Evolutionary conservation across 1,140 invertebrate species (phyloP).

Genomic region (Sinella curviseta): DNA sequence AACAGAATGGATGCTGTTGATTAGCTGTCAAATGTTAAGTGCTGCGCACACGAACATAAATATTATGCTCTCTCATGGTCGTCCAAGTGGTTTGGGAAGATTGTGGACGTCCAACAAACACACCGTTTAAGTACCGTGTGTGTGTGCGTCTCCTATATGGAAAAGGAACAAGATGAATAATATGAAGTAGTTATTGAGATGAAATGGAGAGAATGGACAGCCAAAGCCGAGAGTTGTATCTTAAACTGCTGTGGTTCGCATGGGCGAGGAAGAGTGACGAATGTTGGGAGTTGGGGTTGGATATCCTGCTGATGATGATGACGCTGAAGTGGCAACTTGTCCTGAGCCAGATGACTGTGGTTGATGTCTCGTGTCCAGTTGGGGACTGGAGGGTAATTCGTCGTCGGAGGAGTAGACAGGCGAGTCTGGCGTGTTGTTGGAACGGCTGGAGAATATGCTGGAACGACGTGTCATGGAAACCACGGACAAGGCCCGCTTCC

Average conservation of each 20-base stretch:
- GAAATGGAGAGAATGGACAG: not conserved
- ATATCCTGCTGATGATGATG: not conserved
- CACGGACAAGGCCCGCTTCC: constrained; percentile 52
- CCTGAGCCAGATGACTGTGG: not conserved
- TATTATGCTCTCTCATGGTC: not conserved
- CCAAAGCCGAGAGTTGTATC: too few relatives aligned
- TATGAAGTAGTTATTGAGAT: not conserved
- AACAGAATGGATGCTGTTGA: not conserved
- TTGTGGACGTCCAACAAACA: not conserved
- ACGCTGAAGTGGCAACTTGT: not conserved
- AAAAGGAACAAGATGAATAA: not conserved
- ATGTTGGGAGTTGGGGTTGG: constrained; percentile 20
- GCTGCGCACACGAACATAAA: not conserved
- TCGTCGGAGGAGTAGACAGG: constrained; percentile 41
- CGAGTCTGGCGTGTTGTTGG: constrained; percentile 35
- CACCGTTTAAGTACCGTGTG: not conserved
- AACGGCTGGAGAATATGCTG: constrained; percentile 39
- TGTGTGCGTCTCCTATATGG: not conserved
- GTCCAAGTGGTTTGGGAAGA: not conserved
- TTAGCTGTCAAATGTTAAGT: constrained; percentile 10
- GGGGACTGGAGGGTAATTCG: constrained; percentile 26
- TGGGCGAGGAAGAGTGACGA: constrained; percentile 36
- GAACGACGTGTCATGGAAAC: constrained; percentile 40
- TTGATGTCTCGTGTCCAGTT: not conserved
- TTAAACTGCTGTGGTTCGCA: constrained; percentile 48